Conservation (phyloP, 2,113 vertebrate species). For the Cheilinus undulatus region DNA sequence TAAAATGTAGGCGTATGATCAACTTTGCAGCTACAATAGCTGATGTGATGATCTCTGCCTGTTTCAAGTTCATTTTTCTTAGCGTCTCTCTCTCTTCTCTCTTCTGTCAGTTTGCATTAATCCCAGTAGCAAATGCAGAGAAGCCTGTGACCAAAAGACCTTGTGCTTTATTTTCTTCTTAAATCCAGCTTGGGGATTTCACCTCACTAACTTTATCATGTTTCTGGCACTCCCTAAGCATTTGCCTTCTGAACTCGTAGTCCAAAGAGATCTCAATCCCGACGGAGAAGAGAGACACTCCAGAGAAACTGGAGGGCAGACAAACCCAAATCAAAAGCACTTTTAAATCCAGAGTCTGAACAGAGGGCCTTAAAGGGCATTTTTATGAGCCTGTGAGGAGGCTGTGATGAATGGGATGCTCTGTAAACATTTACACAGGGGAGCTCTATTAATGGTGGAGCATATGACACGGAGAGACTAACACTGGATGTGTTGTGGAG, state of each 20-base stretch:
- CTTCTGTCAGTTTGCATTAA: slow-evolving; percentile 54
- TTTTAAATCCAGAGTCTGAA: slow-evolving; percentile 67
- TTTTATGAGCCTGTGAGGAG: slow-evolving; percentile 71
- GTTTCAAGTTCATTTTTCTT: slow-evolving; percentile 26
- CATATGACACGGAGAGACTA: slow-evolving; percentile 63
- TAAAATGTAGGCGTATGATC: slow-evolving; percentile 1
- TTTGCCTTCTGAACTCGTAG: slow-evolving; percentile 71
- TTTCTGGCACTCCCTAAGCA: slow-evolving; percentile 43
- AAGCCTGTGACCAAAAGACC: slow-evolving; percentile 55
- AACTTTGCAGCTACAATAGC: background rate
- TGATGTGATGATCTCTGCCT: slow-evolving; percentile 35
- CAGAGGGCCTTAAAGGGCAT: slow-evolving; percentile 72
- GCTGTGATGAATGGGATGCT: slow-evolving; percentile 78
- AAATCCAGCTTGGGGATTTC: slow-evolving; percentile 51
- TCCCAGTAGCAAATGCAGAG: slow-evolving; percentile 19
- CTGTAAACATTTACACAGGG: slow-evolving; percentile 74
- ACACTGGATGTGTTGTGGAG: slow-evolving; percentile 49
- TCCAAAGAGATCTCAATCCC: slow-evolving; percentile 71
- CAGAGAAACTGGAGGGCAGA: slow-evolving; percentile 66
- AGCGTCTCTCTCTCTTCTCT: slow-evolving; percentile 29
- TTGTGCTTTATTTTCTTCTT: slow-evolving; percentile 44
- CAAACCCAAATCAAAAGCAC: slow-evolving; percentile 64
- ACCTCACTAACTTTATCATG: slow-evolving; percentile 68
- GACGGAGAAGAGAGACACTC: slow-evolving; percentile 50
- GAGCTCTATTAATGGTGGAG: slow-evolving; percentile 73